phyloP scores from a whole-genome alignment of 2,797 vertebrate genomes.

The Danionella dracula region DNA sequence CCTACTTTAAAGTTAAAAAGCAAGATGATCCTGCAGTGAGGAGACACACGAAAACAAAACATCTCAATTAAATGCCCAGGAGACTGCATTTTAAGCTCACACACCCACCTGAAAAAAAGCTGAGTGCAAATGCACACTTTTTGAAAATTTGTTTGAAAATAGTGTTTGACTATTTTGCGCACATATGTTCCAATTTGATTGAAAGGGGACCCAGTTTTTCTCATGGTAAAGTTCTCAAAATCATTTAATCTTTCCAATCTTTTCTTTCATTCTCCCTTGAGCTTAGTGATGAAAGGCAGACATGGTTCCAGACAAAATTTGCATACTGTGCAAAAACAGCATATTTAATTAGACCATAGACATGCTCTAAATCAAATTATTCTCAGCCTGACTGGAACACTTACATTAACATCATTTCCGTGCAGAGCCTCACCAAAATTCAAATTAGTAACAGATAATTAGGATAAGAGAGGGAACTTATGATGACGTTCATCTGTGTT shows the following conservation, averaged over 20 bases:
- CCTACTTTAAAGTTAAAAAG: conserved; percentile 43
- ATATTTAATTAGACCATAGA: conserved; percentile 80
- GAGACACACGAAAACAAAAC: conserved; percentile 36
- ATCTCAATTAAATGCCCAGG: conserved; percentile 24
- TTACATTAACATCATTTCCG: conserved; percentile 77
- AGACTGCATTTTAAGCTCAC: conserved; percentile 2
- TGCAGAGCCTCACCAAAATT: conserved; percentile 76
- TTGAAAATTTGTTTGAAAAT: no score
- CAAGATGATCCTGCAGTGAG: conserved; percentile 30
- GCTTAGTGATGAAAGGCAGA: conserved; percentile 71
- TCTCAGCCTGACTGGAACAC: conserved; percentile 79
- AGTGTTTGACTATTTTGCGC: not conserved
- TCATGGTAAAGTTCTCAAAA: conserved; percentile 15
- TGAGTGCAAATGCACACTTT: not conserved
- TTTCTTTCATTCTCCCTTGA: conserved; percentile 6
- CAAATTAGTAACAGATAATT: conserved; percentile 84
- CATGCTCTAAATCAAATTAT: conserved; percentile 79
- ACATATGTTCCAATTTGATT: not conserved
- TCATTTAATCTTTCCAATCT: conserved; percentile 8
- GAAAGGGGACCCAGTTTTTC: conserved; percentile 29
- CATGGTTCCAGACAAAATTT: conserved; percentile 68
- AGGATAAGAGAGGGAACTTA: conserved; percentile 75
- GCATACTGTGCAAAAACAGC: conserved; percentile 73
- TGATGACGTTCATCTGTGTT: conserved; percentile 67
- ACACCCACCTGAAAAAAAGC: not conserved